Base-by-base conservation (phyloP, 2,888 invertebrate species). In the Drosophila anomalata region DNA sequence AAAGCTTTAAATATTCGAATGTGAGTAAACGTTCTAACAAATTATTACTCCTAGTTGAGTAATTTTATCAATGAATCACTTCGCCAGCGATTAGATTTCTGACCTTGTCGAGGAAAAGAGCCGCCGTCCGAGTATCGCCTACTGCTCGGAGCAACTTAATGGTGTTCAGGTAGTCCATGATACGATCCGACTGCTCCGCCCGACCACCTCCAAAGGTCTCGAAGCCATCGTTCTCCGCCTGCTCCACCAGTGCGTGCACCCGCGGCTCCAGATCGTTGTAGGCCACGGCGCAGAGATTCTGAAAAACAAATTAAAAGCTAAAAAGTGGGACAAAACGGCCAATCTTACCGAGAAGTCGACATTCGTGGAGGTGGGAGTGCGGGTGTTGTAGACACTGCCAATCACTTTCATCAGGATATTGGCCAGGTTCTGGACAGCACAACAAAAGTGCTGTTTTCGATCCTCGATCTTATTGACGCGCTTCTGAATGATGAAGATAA, bases 391-490 rank as follows among this genome's bases (percentile, higher is more conserved):
- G 56, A 89, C 89, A 46, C 67, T 65, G n/a, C 87, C 85, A 26
- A 90, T 50, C 20, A 90, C 7, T 31, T 81, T 86, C 46, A 90
- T 51, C 41, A 90, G 60, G 51, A 79, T 80, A 46, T 90, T 89
- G 1, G 69, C 61, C 2, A 89, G 60, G 63, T 90, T 89, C 29
- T 79, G 76, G 1, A 83, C 46, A 6, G 77, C 77, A 31, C 87
- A 81, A 26, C 89, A 89, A 17, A 90, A 87, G 8, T 73, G 76
- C 1, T 55, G 63, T 3, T 72, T 81, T 1, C 72, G 72, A 3
- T 90, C 82, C 57, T 74, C 67, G 4, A 75, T 17, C 3, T 29
- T 44, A 11, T 39, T 48, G 1, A 85, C 56, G 4, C 73, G 69
- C 31, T 75, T 82, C 0, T 63, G 65, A 4, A 82, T 46, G 62